Conservation (phyloP, 64 coral and sea anemone genomes). For the Trachythela sp. region DNA sequence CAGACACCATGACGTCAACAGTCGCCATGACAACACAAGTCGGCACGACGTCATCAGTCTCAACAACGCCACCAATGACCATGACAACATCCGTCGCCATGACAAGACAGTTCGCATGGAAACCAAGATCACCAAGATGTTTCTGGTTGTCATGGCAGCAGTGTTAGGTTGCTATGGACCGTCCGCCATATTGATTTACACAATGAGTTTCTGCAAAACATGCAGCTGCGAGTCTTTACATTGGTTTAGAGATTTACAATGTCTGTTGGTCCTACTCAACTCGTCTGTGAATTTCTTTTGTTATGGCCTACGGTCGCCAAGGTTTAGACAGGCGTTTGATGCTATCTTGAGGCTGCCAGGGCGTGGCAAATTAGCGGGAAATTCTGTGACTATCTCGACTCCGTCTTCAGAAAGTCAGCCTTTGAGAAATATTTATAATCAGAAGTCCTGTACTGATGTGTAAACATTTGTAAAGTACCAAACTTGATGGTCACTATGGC, state of each 20-base stretch:
- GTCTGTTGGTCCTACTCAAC: not conserved
- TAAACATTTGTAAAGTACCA: not conserved
- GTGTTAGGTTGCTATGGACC: constrained; percentile 78
- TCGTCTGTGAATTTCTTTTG: constrained; percentile 4
- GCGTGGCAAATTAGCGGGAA: not conserved
- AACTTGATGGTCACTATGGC: too few relatives aligned
- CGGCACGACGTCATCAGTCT: not conserved
- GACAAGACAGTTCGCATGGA: constrained; percentile 53
- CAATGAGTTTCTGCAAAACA: constrained; percentile 77
- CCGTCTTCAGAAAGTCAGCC: not conserved
- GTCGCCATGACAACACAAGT: constrained; percentile 24
- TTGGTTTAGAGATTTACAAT: constrained; percentile 54
- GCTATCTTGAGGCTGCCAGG: not conserved
- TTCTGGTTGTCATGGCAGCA: constrained; percentile 60
- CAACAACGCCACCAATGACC: constrained; percentile 49
- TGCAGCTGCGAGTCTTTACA: constrained; percentile 90
- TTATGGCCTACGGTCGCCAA: not conserved
- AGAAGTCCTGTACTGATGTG: not conserved
- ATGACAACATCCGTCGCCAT: not conserved
- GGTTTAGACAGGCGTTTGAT: not conserved
- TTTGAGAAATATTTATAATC: not conserved
- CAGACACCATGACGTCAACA: constrained; percentile 28
- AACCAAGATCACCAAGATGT: constrained; percentile 82
- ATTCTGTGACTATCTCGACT: not conserved
- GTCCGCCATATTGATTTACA: constrained; percentile 84